Evolutionary conservation across 2,888 invertebrate species (phyloP), one percentile per base, ranked within the genome.

Genomic region (Empis stercorea): DNA sequence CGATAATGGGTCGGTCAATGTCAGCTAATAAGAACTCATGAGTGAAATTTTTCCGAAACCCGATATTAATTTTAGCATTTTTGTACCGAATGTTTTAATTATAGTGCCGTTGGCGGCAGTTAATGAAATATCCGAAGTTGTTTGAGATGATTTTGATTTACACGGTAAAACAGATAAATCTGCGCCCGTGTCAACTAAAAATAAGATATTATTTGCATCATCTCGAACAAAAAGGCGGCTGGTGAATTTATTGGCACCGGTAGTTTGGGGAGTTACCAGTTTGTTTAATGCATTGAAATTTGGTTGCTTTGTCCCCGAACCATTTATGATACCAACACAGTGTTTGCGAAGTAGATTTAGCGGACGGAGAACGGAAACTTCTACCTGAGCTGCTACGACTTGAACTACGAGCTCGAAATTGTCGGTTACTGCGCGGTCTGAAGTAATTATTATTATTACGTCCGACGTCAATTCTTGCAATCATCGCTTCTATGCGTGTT

Each of bases 11-110:
- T n/a, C n/a, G n/a, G n/a, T n/a, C n/a, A n/a, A n/a, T n/a, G n/a
- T n/a, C n/a, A n/a, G n/a, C n/a, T n/a, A n/a, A n/a, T n/a, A n/a
- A n/a, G n/a, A n/a, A n/a, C n/a, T n/a, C n/a, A n/a, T n/a, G n/a
- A n/a, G n/a, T n/a, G n/a, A n/a, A n/a, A n/a, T n/a, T n/a, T n/a
- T n/a, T n/a, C n/a, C n/a, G n/a, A n/a, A n/a, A n/a, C n/a, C n/a
- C n/a, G n/a, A n/a, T n/a, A n/a, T n/a, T 16, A 45, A 13, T 30
- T 44, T 43, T 3, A 51, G 9, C 3, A 45, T 5, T 13, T 48
- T 51, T 13, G 44, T 30, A 39, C 50, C 46, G 15, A 30, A 44
- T 16, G 40, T 46, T 30, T 23, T 14, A 13, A 47, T 43, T 14
- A 45, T 14, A 30, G 47, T 45, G 2, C 47, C 48, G 30, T 37